phyloP scores from a whole-genome alignment of 2,888 invertebrate species.

The Cosmorhoe ocellata region DNA sequence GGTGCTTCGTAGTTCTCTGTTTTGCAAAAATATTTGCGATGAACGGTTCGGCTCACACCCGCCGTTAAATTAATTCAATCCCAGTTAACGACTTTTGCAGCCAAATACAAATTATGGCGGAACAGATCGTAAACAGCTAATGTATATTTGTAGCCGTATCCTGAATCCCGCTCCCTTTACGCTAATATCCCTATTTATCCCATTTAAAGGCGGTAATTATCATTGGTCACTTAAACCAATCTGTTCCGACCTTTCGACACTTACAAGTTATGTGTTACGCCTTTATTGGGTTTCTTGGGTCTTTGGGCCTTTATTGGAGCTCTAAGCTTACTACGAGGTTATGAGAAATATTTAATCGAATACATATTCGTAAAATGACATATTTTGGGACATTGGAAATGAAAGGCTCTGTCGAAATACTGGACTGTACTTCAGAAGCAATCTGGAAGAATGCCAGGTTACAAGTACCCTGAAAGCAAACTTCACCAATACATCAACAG shows the following conservation, averaged over 20 bases:
- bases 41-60: conserved; percentile 28
- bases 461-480: too few species aligned
- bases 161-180: conserved; percentile 35
- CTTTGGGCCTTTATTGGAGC: too few species aligned
- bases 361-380: not conserved
- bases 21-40: conserved; percentile 35
- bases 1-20: conserved; percentile 23
- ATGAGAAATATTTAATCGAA: too few species aligned
- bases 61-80: conserved; percentile 40
- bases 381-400: not conserved
- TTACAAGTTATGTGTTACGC: conserved; percentile 21
- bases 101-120: conserved; percentile 39
- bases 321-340: conserved; percentile 3
- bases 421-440: too few species aligned
- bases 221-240: conserved; percentile 26
- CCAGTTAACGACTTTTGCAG: conserved; percentile 39
- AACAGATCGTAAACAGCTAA: conserved; percentile 41
- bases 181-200: conserved; percentile 38
- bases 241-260: conserved; percentile 22
- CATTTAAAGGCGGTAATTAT: conserved; percentile 35
- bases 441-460: too few species aligned
- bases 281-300: conserved; percentile 18
- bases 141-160: conserved; percentile 38
- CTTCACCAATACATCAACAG: too few species aligned
- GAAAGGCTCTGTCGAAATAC: not conserved